Conservation (phyloP, 1,140 invertebrate genomes). For the Radopholus similis region DNA sequence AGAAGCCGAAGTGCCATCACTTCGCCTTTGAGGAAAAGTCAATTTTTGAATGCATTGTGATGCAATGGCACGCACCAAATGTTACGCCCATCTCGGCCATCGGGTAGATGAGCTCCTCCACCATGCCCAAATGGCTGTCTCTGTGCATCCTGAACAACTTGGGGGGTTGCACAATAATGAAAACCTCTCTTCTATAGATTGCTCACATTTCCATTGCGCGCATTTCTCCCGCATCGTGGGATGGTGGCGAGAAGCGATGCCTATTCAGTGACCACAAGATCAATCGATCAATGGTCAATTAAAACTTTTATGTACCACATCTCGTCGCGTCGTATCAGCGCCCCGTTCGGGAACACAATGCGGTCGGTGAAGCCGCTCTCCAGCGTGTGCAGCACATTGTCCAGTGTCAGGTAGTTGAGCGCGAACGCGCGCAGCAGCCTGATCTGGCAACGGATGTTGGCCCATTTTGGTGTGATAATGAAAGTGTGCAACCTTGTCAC, state of each 20-base stretch:
- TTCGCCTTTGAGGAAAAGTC: constrained; percentile 29
- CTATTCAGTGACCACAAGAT: constrained; percentile 8
- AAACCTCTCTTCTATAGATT: neutral
- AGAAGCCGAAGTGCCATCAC: constrained; percentile 50
- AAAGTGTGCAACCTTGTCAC: constrained; percentile 25
- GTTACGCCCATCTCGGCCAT: constrained; percentile 27
- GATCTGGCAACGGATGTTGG: neutral
- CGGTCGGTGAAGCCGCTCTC: constrained; percentile 40
- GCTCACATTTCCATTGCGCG: constrained; percentile 31
- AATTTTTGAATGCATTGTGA: neutral
- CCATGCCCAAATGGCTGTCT: constrained; percentile 23
- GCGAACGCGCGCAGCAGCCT: constrained; percentile 49
- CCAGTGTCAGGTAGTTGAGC: constrained; percentile 44
- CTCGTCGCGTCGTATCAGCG: constrained; percentile 15
- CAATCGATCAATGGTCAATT: neutral
- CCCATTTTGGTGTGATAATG: neutral
- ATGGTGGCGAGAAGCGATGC: neutral
- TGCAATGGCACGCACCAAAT: constrained; percentile 14
- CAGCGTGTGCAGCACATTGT: constrained; percentile 54
- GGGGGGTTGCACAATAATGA: neutral
- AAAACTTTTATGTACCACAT: neutral
- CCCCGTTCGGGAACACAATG: constrained; percentile 43
- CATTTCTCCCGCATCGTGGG: neutral
- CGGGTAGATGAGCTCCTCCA: constrained; percentile 30
- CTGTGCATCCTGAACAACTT: constrained; percentile 30